A percentile compares a stretch with the other conserved stretches of the same genome.
Evolutionary conservation across 1,140 invertebrate species (phyloP).

Genomic region (Chrysopa pallens): DNA sequence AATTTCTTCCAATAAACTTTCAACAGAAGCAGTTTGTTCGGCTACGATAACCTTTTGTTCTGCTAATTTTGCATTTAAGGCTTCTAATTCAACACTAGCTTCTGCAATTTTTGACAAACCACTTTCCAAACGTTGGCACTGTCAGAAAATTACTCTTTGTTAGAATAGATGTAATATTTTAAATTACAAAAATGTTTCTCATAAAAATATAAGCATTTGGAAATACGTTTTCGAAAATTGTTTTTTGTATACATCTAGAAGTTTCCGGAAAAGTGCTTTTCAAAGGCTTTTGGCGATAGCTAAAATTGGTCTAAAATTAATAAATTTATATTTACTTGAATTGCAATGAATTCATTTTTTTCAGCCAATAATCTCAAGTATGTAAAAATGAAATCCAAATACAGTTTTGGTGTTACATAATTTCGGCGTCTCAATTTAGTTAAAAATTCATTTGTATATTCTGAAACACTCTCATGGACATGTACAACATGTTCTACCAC

Average conservation of each 20-base stretch:
- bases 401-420: slow-evolving; percentile 81
- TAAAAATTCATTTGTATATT: slow-evolving; percentile 54
- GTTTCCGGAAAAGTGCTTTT: too few species aligned
- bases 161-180: neutral
- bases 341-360: slow-evolving; percentile 41
- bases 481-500: slow-evolving; percentile 70
- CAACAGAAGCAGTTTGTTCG: slow-evolving; percentile 56
- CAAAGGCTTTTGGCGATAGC: too few species aligned
- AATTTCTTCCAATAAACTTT: slow-evolving; percentile 48
- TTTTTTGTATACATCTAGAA: slow-evolving; percentile 12
- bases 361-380: slow-evolving; percentile 58
- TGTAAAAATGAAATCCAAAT: slow-evolving; percentile 64
- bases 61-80: slow-evolving; percentile 54
- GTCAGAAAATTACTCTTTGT: neutral
- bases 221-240: neutral
- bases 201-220: too few species aligned
- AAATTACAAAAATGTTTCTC: too few species aligned
- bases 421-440: slow-evolving; percentile 54
- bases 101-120: slow-evolving; percentile 64
- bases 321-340: slow-evolving; percentile 20
- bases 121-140: slow-evolving; percentile 46
- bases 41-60: slow-evolving; percentile 58
- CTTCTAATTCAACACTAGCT: slow-evolving; percentile 49
- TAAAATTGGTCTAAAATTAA: too few species aligned
- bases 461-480: slow-evolving; percentile 53